Conservation (phyloP, 2,888 invertebrate species). For the Kryphioiulus occultus region DNA sequence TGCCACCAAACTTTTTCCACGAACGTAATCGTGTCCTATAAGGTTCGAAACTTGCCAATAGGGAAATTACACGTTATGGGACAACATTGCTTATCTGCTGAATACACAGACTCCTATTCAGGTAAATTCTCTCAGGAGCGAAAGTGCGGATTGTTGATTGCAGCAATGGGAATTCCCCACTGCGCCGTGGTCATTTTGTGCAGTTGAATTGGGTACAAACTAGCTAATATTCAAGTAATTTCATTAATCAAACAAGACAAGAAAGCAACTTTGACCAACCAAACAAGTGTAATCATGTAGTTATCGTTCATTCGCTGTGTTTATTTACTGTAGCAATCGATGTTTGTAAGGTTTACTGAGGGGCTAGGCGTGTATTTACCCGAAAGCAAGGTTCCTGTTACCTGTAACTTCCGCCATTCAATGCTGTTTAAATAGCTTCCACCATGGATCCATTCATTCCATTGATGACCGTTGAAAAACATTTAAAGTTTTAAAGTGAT, state of each 20-base stretch:
- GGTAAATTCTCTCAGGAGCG: neutral
- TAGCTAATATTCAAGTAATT: neutral
- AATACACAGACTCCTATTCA: neutral
- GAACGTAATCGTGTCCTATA: neutral
- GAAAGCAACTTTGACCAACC: neutral
- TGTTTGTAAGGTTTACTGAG: neutral
- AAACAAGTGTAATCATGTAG: neutral
- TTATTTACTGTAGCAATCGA: neutral
- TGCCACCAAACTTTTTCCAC: neutral
- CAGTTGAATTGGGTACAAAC: neutral
- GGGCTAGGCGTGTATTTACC: neutral
- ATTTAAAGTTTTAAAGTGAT: no score
- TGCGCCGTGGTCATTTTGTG: neutral
- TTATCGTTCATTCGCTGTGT: neutral
- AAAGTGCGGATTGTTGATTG: neutral
- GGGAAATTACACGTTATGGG: neutral
- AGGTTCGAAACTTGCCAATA: neutral
- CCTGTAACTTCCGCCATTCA: neutral
- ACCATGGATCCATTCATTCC: no score
- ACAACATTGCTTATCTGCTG: neutral
- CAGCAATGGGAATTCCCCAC: neutral
- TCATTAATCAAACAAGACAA: neutral
- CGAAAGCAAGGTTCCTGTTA: neutral
- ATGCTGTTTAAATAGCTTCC: no score
- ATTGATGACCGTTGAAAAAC: no score